Conservation (phyloP, 1,140 invertebrate species). For the Octopus sinensis region DNA sequence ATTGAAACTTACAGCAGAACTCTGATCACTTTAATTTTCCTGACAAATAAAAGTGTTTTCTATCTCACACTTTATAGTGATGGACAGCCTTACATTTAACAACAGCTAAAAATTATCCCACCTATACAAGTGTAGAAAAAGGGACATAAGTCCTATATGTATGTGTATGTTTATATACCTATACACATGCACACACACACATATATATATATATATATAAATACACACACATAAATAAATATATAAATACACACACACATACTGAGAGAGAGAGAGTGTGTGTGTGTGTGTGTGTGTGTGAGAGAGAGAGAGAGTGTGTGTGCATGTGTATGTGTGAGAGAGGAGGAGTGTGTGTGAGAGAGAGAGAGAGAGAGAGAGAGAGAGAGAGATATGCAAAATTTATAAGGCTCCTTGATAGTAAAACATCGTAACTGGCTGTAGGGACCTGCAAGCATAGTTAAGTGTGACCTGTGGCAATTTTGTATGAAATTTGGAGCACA, state of each 20-base stretch:
- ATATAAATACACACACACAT: background rate
- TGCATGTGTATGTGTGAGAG: background rate
- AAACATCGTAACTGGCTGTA: too few species aligned
- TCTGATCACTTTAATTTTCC: too few species aligned
- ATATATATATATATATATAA: slow-evolving; percentile 1
- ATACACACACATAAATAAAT: background rate
- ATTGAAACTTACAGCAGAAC: too few species aligned
- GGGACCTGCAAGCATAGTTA: too few species aligned
- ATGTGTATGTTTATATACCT: background rate
- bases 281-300: background rate
- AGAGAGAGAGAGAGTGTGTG: background rate
- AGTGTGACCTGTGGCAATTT: too few species aligned
- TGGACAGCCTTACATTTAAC: too few species aligned
- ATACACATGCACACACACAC: background rate
- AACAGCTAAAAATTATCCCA: too few species aligned
- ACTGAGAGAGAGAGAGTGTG: background rate
- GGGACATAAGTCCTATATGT: background rate
- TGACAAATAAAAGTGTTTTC: too few species aligned
- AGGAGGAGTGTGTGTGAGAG: background rate
- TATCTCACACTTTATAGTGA: too few species aligned
- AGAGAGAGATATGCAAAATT: too few species aligned
- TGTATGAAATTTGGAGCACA: too few species aligned
- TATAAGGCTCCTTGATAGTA: too few species aligned
- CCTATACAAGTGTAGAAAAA: background rate
- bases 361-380: background rate